Conservation (phyloP, 2,113 vertebrate species). For the Hyperoodon ampullatus region DNA sequence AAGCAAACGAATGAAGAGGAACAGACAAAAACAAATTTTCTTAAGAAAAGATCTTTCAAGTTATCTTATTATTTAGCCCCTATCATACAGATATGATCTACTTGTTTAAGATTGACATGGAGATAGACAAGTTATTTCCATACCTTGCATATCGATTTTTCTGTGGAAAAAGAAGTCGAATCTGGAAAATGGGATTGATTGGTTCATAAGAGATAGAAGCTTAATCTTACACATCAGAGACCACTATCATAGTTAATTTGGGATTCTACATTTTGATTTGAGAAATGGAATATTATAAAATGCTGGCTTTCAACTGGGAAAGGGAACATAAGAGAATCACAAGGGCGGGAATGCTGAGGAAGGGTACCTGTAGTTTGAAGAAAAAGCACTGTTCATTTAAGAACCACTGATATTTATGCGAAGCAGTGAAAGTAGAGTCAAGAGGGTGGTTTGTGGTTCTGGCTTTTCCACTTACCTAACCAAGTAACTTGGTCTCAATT, state of each 20-base stretch:
- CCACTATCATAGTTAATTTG: neutral
- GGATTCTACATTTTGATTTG: conserved; percentile 3
- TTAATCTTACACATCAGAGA: neutral
- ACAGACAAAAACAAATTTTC: neutral
- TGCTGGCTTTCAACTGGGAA: neutral
- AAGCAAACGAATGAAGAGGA: neutral
- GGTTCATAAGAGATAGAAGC: neutral
- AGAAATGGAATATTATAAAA: neutral
- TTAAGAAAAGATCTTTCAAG: neutral
- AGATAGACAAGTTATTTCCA: neutral
- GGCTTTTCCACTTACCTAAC: neutral
- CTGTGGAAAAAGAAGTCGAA: neutral
- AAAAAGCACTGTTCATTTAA: neutral
- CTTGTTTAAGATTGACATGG: neutral
- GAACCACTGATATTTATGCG: neutral
- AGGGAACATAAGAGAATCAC: neutral
- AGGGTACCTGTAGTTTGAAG: neutral
- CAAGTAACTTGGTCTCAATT: neutral
- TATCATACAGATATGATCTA: neutral
- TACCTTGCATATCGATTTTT: neutral
- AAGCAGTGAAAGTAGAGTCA: neutral
- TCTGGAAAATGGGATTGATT: neutral
- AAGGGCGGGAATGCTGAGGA: neutral
- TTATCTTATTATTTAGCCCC: neutral
- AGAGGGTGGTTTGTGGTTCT: neutral